phyloP scores from a whole-genome alignment of 2,113 vertebrate species.

The Callipepla californica region DNA sequence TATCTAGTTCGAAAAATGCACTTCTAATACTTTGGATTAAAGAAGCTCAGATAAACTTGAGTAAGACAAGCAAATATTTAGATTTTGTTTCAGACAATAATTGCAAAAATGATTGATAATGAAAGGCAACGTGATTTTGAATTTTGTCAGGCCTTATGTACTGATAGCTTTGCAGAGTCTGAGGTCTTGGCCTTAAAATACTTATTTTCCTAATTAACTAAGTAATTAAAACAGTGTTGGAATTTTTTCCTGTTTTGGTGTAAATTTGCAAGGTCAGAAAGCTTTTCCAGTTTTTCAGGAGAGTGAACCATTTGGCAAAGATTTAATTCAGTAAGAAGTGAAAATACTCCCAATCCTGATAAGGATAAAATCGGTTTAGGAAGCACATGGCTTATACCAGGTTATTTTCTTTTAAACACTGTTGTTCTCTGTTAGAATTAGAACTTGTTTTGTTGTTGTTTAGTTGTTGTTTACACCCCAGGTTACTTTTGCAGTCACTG shows the following conservation, averaged over 20 bases:
- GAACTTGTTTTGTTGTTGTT: not conserved
- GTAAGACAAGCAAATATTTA: not conserved
- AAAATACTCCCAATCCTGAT: not conserved
- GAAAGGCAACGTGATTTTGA: not conserved
- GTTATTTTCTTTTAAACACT: not conserved
- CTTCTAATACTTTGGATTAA: not conserved
- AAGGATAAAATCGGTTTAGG: not conserved
- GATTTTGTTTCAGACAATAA: not conserved
- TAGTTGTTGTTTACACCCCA: not conserved
- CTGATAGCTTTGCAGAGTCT: not conserved
- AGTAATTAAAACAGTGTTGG: not conserved
- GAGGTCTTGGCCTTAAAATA: not conserved
- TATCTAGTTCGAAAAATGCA: not conserved
- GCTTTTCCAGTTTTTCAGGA: not conserved
- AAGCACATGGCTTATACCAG: not conserved
- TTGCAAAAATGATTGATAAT: not conserved
- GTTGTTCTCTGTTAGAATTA: not conserved
- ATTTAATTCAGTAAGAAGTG: not conserved
- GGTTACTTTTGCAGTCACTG: not conserved
- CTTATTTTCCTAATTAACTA: accelerated
- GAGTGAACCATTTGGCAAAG: not conserved
- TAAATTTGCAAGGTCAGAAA: not conserved
- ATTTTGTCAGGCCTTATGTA: not conserved
- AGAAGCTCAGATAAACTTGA: not conserved
- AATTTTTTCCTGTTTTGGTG: not conserved